Percentiles rank a stretch among this genome's conserved stretches.
Evolutionary conservation across 1,140 invertebrate species (phyloP).

Genomic region (Pinna nobilis): DNA sequence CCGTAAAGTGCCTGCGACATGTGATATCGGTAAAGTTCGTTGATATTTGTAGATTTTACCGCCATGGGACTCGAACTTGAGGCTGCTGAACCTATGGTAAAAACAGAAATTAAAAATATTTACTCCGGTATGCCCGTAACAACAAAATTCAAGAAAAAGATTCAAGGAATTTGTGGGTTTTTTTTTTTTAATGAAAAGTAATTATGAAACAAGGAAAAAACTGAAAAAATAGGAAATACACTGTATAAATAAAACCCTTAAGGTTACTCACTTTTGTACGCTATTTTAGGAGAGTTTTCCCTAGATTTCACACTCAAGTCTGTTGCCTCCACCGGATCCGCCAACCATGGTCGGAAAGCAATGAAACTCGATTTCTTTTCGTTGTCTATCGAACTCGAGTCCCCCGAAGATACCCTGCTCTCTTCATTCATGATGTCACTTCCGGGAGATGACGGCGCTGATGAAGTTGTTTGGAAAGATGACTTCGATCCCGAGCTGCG

Average conservation of each 20-base stretch:
- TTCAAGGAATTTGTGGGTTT: not conserved
- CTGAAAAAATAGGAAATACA: not conserved
- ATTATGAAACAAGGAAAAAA: not conserved
- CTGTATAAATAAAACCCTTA: not conserved
- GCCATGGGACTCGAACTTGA: not conserved
- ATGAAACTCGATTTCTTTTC: not conserved
- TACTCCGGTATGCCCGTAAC: not conserved
- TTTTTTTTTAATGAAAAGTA: not conserved
- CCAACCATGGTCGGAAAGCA: conserved; percentile 40
- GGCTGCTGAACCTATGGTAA: not conserved
- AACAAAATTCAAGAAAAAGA: not conserved
- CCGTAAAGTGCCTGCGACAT: conserved; percentile 37
- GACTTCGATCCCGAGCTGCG: not conserved
- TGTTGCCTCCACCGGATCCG: conserved; percentile 15
- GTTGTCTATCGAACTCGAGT: too few relatives aligned
- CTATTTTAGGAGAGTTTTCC: too few relatives aligned
- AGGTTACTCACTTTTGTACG: too few relatives aligned
- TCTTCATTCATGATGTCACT: not conserved
- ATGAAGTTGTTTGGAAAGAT: not conserved
- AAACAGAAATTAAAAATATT: not conserved
- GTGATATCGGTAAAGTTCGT: conserved; percentile 37
- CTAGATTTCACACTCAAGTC: conserved; percentile 6
- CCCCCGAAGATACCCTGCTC: not conserved
- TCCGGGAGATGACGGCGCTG: not conserved
- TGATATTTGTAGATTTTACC: conserved; percentile 15